These are phyloP conservation scores for Acrobasis suavella DNA, from an alignment of 2,888 invertebrate species.

Conservation along the genomic window DNA sequence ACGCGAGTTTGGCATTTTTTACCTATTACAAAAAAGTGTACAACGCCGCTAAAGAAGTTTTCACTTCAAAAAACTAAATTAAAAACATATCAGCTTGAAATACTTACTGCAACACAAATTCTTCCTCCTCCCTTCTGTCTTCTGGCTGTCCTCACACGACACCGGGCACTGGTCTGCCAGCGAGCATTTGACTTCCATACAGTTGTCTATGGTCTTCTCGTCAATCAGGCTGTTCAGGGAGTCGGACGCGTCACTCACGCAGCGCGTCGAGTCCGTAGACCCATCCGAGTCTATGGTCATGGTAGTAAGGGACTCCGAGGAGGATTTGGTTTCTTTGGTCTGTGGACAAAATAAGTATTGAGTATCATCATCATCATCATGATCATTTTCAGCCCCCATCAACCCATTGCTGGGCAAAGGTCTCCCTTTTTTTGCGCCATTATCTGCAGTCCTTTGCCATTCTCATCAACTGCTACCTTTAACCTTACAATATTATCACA, in stretches of 20 bases:
- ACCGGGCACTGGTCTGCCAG: constrained; percentile 36
- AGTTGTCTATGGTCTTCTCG: constrained; percentile 34
- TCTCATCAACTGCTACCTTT: too few relatives aligned
- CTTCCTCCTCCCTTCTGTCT: constrained; percentile 30
- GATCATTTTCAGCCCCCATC: too few relatives aligned
- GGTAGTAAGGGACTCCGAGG: constrained; percentile 25
- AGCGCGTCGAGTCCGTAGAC: constrained; percentile 29
- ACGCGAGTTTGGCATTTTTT: too few relatives aligned
- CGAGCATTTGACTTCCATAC: constrained; percentile 39
- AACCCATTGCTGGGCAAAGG: too few relatives aligned
- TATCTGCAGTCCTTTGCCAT: too few relatives aligned
- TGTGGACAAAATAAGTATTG: constrained; percentile 17
- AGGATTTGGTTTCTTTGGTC: constrained; percentile 30
- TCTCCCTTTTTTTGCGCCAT: too few relatives aligned
- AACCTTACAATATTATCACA: too few relatives aligned
- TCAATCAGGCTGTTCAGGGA: constrained; percentile 51
- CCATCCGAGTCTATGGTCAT: constrained; percentile 25
- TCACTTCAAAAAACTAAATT: too few relatives aligned
- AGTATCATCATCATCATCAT: not conserved
- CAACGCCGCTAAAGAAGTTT: too few relatives aligned
- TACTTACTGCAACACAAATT: constrained; percentile 53
- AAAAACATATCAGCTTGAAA: too few relatives aligned
- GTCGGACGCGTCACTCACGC: constrained; percentile 41
- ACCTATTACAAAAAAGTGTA: too few relatives aligned
- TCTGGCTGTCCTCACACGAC: constrained; percentile 35